Percentiles rank a stretch among this genome's conserved stretches.
Evolutionary conservation across 2,113 vertebrate species (phyloP).

Genomic region (Bungarus multicinctus): DNA sequence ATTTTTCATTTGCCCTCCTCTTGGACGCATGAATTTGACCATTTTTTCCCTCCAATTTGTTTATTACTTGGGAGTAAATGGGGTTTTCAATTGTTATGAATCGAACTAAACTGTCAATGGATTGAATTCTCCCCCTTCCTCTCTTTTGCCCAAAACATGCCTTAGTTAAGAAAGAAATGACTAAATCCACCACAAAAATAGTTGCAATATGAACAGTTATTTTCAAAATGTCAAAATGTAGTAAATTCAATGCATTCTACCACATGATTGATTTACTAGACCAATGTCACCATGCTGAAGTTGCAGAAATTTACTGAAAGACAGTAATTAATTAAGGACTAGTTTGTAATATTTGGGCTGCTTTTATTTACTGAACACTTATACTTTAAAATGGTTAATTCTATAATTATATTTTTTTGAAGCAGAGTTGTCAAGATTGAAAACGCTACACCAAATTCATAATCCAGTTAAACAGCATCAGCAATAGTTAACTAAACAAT

Average conservation of each 20-base stretch:
- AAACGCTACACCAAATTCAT: background rate
- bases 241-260: background rate
- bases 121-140: background rate
- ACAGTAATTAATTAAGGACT: background rate
- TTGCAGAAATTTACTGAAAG: background rate
- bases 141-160: background rate
- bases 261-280: background rate
- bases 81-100: background rate
- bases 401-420: too few species aligned
- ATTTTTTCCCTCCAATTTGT: background rate
- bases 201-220: background rate
- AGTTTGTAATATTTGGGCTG: background rate
- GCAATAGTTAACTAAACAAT: background rate
- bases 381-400: background rate
- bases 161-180: background rate
- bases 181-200: background rate
- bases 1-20: background rate
- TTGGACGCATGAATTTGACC: background rate
- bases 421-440: background rate
- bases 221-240: background rate
- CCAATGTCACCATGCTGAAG: background rate
- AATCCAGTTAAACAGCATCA: background rate
- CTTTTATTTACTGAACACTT: background rate
- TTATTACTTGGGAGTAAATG: background rate
- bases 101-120: background rate